These are phyloP conservation scores for Pachydiplax longipennis DNA, from an alignment of 2,888 invertebrate species.

Conservation along the genomic window DNA sequence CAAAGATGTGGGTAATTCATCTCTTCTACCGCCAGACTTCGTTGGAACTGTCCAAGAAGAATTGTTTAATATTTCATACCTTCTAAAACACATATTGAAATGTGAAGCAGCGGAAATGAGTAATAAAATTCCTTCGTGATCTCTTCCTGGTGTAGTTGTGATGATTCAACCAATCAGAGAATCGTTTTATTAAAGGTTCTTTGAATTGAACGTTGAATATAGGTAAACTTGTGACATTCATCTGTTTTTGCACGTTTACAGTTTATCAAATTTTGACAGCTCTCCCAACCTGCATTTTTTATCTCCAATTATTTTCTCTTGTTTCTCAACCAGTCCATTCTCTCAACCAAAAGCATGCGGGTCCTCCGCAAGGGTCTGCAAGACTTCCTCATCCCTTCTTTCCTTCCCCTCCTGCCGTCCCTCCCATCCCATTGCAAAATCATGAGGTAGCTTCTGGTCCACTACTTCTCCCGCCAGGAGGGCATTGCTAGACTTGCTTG, in stretches of 20 bases:
- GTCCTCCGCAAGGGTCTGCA: not conserved
- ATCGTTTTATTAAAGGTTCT: not conserved
- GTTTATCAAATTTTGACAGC: no score
- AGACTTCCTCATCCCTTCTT: not conserved
- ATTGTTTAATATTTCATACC: no score
- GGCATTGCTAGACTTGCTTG: not conserved
- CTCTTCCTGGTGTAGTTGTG: no score
- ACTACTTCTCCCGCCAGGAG: constrained; percentile 4
- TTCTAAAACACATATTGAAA: no score
- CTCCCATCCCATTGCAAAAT: constrained; percentile 7
- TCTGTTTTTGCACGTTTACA: not conserved
- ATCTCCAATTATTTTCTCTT: no score
- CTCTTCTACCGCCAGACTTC: no score
- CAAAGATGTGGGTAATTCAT: no score
- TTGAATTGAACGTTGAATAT: not conserved
- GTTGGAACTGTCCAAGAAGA: no score
- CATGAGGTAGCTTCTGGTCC: constrained; percentile 12
- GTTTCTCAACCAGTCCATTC: not conserved
- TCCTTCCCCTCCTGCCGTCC: not conserved
- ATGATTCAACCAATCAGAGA: no score
- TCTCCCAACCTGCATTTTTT: not conserved
- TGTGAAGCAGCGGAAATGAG: no score
- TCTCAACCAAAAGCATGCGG: not conserved
- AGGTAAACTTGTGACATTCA: not conserved
- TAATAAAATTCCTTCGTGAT: no score